Evolutionary conservation across 2,888 invertebrate species (phyloP).

Genomic region (Dicycla oo): DNA sequence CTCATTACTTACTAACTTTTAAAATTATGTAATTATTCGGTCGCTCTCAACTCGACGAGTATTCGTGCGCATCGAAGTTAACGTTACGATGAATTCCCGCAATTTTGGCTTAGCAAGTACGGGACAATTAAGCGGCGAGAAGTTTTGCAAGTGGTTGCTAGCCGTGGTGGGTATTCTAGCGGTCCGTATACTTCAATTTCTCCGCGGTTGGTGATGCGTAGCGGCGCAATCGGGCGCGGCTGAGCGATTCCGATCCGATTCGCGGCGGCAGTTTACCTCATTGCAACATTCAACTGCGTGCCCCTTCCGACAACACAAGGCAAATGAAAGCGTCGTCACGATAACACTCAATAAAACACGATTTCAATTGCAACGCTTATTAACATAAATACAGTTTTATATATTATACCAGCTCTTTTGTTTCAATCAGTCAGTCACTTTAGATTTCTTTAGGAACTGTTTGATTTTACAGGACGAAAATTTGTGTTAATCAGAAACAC

Average conservation of each 20-base stretch:
- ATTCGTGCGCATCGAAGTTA: conserved; percentile 79
- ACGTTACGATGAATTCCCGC: conserved; percentile 77
- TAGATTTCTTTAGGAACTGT: conserved; percentile 19
- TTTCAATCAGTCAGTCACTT: conserved; percentile 13
- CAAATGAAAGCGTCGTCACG: conserved; percentile 77
- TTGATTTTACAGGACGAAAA: conserved; percentile 12
- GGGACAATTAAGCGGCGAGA: conserved; percentile 81
- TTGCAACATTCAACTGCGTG: conserved; percentile 82
- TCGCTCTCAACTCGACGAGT: conserved; percentile 68
- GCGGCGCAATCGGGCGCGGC: conserved; percentile 88
- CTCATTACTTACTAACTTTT: conserved; percentile 74
- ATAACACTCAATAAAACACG: conserved; percentile 65
- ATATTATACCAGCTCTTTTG: conserved; percentile 4
- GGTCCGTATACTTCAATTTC: conserved; percentile 87
- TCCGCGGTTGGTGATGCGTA: conserved; percentile 85
- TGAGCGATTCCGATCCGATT: conserved; percentile 87
- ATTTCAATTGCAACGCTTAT: conserved; percentile 67
- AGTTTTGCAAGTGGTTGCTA: conserved; percentile 86
- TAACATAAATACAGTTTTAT: conserved; percentile 53
- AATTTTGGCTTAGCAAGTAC: conserved; percentile 73
- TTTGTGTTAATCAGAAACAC: conserved; percentile 36
- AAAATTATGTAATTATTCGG: conserved; percentile 72
- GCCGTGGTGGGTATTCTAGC: conserved; percentile 79
- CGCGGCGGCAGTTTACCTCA: conserved; percentile 77
- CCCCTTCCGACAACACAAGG: conserved; percentile 78